These are phyloP conservation scores for Dallia pectoralis DNA, from an alignment of 2,797 vertebrate genomes.

Conservation along the genomic window DNA sequence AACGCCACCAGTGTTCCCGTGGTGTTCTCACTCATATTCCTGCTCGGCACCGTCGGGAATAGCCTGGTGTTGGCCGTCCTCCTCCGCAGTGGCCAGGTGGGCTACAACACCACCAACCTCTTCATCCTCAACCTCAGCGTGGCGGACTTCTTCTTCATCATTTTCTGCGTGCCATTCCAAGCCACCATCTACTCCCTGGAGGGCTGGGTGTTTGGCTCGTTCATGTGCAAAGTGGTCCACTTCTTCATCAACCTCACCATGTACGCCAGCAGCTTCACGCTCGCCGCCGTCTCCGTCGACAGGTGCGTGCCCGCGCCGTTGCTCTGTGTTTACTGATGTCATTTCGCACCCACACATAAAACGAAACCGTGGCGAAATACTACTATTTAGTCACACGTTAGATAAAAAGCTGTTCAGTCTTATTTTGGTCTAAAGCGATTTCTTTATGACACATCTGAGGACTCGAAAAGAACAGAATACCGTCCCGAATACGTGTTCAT, in stretches of 20 bases:
- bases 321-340: background rate
- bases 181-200: conserved; percentile 90
- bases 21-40: conserved; percentile 87
- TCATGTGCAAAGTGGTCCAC: conserved; percentile 89
- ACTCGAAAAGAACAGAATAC: background rate
- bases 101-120: conserved; percentile 87
- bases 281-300: conserved; percentile 87
- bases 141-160: conserved; percentile 90
- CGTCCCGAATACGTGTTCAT: background rate
- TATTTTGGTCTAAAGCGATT: background rate
- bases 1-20: conserved; percentile 83
- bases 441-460: background rate
- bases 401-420: background rate
- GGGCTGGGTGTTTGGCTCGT: conserved; percentile 88
- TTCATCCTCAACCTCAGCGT: conserved; percentile 91
- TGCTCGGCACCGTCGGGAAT: conserved; percentile 85
- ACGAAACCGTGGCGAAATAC: background rate
- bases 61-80: conserved; percentile 86
- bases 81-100: conserved; percentile 79
- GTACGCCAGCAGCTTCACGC: conserved; percentile 91
- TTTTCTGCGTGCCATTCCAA: conserved; percentile 91
- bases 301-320: conserved; percentile 70
- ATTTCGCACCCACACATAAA: background rate
- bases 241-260: conserved; percentile 92
- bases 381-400: background rate